These are phyloP conservation scores for Mystacides longicornis DNA, from an alignment of 2,888 invertebrate species.

Conservation along the genomic window DNA sequence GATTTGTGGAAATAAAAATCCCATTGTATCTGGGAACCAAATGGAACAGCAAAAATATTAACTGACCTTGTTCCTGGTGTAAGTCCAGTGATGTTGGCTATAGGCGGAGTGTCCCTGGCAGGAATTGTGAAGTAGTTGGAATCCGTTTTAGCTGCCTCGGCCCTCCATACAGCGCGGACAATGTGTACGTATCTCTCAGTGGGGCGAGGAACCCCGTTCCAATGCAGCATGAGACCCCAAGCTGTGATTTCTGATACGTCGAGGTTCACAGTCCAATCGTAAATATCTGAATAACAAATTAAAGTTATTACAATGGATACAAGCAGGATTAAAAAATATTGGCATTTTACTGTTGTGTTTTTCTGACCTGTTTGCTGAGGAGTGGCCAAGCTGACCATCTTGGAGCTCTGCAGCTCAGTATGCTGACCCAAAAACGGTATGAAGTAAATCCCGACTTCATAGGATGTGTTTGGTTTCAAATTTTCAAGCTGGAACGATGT, in stretches of 20 bases:
- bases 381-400: slow-evolving; percentile 63
- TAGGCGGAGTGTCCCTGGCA: slow-evolving; percentile 36
- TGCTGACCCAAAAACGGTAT: slow-evolving; percentile 75
- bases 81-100: slow-evolving; percentile 37
- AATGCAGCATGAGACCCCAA: slow-evolving; percentile 68
- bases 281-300: slow-evolving; percentile 54
- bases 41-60: background rate
- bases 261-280: slow-evolving; percentile 72
- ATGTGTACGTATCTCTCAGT: slow-evolving; percentile 87
- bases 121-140: slow-evolving; percentile 37
- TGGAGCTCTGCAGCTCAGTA: slow-evolving; percentile 69
- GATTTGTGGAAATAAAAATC: too few relatives aligned
- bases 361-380: slow-evolving; percentile 57
- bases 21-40: too few relatives aligned
- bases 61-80: slow-evolving; percentile 54
- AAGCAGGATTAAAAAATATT: background rate
- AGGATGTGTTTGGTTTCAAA: slow-evolving; percentile 67
- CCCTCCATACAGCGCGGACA: slow-evolving; percentile 76
- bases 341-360: background rate
- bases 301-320: background rate
- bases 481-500: slow-evolving; percentile 71
- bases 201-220: slow-evolving; percentile 81
- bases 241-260: slow-evolving; percentile 70
- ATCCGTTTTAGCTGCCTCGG: slow-evolving; percentile 59
- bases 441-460: slow-evolving; percentile 77